Evolutionary conservation across 2,797 vertebrate genomes (phyloP).

Genomic region (Eulemur rubriventer): DNA sequence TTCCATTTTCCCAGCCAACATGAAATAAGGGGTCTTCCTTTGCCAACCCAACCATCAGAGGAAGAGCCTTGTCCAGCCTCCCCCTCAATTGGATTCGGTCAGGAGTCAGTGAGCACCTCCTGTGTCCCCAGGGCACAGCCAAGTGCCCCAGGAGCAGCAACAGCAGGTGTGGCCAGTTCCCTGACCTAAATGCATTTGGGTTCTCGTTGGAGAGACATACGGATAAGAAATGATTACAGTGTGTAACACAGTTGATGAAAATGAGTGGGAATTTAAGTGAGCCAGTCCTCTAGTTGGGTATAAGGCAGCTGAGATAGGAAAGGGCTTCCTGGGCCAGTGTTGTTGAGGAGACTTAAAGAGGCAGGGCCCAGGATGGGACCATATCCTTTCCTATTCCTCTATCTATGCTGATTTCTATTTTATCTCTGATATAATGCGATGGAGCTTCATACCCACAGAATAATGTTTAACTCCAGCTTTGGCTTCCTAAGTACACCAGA

Average conservation of each 20-base stretch:
- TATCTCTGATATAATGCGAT: background rate
- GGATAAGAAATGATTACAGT: background rate
- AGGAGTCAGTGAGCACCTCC: background rate
- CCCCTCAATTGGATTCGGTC: background rate
- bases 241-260: background rate
- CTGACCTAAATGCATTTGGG: background rate
- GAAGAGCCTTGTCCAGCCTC: background rate
- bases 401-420: background rate
- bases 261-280: background rate
- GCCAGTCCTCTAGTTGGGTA: accelerated
- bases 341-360: background rate
- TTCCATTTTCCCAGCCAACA: background rate
- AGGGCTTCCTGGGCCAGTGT: background rate
- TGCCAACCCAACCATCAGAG: background rate
- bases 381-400: background rate
- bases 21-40: background rate
- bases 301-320: background rate
- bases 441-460: background rate
- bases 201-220: background rate
- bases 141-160: background rate
- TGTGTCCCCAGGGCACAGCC: background rate
- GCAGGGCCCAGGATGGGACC: background rate
- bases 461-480: background rate
- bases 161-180: background rate
- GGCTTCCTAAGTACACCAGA: background rate